phyloP scores from a whole-genome alignment of 2,113 vertebrate species.

The Sebastes fasciatus region DNA sequence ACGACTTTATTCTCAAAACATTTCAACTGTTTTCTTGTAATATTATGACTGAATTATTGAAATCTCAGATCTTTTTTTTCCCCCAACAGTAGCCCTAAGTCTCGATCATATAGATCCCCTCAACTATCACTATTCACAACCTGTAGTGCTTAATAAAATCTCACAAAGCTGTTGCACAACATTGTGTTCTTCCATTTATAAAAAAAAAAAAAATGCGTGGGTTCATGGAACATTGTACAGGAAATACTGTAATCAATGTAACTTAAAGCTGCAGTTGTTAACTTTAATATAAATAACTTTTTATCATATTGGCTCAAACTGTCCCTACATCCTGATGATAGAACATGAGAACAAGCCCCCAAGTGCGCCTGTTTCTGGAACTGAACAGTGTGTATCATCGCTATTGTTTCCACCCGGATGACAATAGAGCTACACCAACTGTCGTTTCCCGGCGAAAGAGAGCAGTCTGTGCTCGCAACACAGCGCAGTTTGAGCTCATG shows the following conservation, averaged over 20 bases:
- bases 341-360: background rate
- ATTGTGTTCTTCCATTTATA: slow-evolving; percentile 37
- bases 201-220: background rate
- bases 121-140: slow-evolving; percentile 52
- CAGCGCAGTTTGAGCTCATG: no score
- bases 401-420: no score
- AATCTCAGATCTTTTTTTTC: background rate
- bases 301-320: background rate
- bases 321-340: background rate
- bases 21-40: background rate
- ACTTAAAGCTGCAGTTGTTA: background rate
- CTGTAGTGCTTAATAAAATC: slow-evolving; percentile 79
- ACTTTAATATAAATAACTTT: background rate
- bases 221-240: background rate
- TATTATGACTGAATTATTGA: background rate
- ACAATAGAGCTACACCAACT: no score
- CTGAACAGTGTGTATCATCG: no score
- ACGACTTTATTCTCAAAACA: background rate
- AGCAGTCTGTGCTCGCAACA: no score
- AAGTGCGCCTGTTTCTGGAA: no score
- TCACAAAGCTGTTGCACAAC: slow-evolving; percentile 50
- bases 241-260: background rate
- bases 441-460: no score
- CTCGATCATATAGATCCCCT: slow-evolving; percentile 28
- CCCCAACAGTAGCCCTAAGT: background rate